These are phyloP conservation scores for Circaetus cinerascens DNA, from an alignment of 2,113 vertebrate genomes.

Conservation along the genomic window DNA sequence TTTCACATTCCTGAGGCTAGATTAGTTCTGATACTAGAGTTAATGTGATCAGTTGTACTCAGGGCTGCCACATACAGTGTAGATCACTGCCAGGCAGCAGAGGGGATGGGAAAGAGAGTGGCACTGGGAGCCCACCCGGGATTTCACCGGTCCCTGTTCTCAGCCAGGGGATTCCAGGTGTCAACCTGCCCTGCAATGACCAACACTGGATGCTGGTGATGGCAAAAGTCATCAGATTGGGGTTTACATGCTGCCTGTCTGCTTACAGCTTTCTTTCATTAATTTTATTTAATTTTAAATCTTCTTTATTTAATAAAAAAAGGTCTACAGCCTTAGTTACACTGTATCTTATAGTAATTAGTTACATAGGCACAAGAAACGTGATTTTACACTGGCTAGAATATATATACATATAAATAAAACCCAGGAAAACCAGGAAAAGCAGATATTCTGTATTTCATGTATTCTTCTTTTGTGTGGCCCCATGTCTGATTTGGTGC, in stretches of 20 bases:
- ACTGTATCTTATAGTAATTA: not conserved
- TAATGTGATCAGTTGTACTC: not conserved
- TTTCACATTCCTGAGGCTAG: not conserved
- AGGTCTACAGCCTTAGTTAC: not conserved
- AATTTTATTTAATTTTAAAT: not conserved
- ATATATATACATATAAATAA: no score
- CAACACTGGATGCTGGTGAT: not conserved
- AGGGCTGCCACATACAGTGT: accelerated
- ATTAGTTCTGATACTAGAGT: not conserved
- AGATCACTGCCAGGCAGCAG: not conserved
- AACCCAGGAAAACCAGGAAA: not conserved
- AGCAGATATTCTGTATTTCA: not conserved
- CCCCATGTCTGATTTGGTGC: not conserved
- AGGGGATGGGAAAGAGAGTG: not conserved
- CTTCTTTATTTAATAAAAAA: not conserved
- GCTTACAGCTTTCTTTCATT: not conserved
- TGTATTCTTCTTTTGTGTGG: not conserved
- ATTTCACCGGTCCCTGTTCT: not conserved
- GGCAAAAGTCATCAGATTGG: not conserved
- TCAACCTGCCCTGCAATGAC: not conserved
- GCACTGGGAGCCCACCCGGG: not conserved
- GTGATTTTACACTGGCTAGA: not conserved
- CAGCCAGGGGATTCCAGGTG: not conserved
- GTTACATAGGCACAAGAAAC: not conserved
- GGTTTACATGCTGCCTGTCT: not conserved